phyloP scores from a whole-genome alignment of 2,113 vertebrate genomes.

The Alligator mississippiensis region DNA sequence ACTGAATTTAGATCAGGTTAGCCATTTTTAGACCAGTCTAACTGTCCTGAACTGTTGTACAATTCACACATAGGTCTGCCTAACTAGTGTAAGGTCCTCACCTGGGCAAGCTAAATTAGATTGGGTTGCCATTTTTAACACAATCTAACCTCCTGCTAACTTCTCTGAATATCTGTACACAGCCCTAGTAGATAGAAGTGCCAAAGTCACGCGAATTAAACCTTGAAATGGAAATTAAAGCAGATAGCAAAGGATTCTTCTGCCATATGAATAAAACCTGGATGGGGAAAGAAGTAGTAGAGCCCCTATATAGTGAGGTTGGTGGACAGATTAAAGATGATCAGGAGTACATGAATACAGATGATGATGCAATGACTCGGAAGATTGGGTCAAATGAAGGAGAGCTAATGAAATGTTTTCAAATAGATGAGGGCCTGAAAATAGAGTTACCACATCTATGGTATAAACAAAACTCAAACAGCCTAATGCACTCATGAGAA shows the following conservation, averaged over 20 bases:
- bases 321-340: neutral
- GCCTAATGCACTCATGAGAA: rapidly evolving
- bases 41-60: too few relatives aligned
- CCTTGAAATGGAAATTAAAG: neutral
- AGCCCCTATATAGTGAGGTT: neutral
- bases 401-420: neutral
- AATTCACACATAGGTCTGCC: too few relatives aligned
- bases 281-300: neutral
- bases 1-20: too few relatives aligned
- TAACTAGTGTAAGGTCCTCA: too few relatives aligned
- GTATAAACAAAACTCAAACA: neutral
- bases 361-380: neutral
- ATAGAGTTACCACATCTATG: too few relatives aligned
- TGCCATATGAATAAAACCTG: neutral
- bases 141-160: too few relatives aligned
- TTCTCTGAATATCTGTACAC: too few relatives aligned
- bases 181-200: too few relatives aligned
- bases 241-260: neutral
- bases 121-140: too few relatives aligned
- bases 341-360: neutral
- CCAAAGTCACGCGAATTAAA: neutral
- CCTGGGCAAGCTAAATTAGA: too few relatives aligned
- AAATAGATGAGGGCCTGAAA: neutral
- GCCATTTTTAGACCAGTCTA: too few relatives aligned
- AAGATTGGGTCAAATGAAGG: neutral